Percentiles rank a stretch among this genome's conserved stretches.
phyloP scores from a whole-genome alignment of 2,797 vertebrate genomes.

The Lemur catta region DNA sequence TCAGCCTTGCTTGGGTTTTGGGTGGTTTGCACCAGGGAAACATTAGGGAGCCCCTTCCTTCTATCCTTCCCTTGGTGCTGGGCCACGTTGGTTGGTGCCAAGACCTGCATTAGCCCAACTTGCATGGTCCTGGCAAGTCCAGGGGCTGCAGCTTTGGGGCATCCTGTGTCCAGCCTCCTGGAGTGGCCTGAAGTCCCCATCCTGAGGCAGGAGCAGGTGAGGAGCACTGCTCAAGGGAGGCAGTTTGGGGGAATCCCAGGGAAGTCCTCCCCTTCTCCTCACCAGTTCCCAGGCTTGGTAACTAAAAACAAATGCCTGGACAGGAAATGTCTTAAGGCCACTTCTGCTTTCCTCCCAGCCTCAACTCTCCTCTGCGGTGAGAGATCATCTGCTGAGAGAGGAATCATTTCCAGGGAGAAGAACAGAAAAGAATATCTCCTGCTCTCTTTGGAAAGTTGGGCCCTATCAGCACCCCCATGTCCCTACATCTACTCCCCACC shows the following conservation, averaged over 20 bases:
- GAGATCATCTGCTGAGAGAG: not conserved
- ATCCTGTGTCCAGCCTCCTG: not conserved
- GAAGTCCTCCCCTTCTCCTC: not conserved
- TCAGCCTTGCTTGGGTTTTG: not conserved
- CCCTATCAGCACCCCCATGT: rapidly evolving
- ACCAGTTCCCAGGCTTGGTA: not conserved
- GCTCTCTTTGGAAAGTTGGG: not conserved
- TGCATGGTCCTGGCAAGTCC: not conserved
- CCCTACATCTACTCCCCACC: not conserved
- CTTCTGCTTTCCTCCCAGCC: not conserved
- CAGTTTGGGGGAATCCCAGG: not conserved
- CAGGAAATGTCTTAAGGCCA: not conserved
- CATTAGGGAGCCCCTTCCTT: not conserved
- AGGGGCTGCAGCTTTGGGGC: not conserved
- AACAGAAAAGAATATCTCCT: not conserved
- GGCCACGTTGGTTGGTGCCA: not conserved
- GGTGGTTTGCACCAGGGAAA: not conserved
- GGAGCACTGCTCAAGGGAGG: not conserved
- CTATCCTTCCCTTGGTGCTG: not conserved
- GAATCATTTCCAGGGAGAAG: not conserved
- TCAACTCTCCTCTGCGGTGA: not conserved
- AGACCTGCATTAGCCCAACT: not conserved
- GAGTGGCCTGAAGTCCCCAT: not conserved
- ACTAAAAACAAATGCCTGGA: not conserved
- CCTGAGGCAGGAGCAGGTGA: not conserved